A percentile compares a stretch with the other conserved stretches of the same genome.
Conservation (phyloP, 2,888 invertebrate species). For the Melieria crassipennis region DNA sequence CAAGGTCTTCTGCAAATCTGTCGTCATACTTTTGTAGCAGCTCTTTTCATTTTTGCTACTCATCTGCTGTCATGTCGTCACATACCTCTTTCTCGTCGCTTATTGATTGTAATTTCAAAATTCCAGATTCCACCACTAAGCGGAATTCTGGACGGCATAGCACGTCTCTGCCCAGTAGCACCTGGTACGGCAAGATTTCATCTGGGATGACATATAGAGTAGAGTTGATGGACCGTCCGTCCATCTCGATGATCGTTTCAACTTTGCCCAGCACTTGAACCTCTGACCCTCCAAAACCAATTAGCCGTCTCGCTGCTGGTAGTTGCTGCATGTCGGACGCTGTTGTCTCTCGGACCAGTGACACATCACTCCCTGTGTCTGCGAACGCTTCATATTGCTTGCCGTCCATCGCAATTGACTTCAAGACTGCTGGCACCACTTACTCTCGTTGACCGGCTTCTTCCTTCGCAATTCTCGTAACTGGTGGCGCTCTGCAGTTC, state of each 20-base stretch:
- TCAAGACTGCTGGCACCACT: slow-evolving; percentile 4
- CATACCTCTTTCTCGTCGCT: neutral
- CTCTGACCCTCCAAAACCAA: slow-evolving; percentile 35
- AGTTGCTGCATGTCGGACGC: neutral
- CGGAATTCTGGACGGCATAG: neutral
- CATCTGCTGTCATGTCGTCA: neutral
- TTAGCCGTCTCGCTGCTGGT: slow-evolving; percentile 13
- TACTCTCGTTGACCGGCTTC: neutral
- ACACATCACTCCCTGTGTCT: slow-evolving; percentile 18
- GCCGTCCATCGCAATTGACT: neutral
- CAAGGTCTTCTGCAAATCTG: neutral
- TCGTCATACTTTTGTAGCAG: neutral
- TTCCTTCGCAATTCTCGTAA: slow-evolving; percentile 9
- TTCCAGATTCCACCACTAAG: neutral
- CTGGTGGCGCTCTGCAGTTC: slow-evolving; percentile 24
- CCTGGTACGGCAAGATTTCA: neutral
- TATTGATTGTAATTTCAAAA: neutral
- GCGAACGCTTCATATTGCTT: neutral
- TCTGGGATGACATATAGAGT: too few relatives aligned
- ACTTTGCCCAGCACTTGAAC: too few relatives aligned
- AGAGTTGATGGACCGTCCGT: too few relatives aligned
- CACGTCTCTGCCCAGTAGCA: slow-evolving; percentile 1
- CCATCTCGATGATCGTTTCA: too few relatives aligned
- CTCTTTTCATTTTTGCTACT: neutral
- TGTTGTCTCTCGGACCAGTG: neutral